Evolutionary conservation across 2,113 vertebrate species (phyloP).

Genomic region (Nothoprocta perdicaria): DNA sequence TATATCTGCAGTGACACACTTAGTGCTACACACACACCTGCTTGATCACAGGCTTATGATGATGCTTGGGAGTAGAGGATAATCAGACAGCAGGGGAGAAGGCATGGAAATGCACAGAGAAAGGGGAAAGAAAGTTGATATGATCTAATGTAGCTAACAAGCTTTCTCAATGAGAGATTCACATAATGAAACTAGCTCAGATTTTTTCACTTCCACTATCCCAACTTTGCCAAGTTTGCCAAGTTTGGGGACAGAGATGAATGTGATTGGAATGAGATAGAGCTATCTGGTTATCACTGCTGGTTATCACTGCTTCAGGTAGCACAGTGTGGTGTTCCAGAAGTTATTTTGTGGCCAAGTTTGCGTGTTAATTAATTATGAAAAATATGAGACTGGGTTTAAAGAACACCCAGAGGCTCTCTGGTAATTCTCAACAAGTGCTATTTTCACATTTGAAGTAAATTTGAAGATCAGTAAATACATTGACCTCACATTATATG

Average conservation of each 20-base stretch:
- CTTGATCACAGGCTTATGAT: neutral
- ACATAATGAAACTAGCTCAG: neutral
- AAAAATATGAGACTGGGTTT: neutral
- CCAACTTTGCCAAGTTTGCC: neutral
- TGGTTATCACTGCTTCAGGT: neutral
- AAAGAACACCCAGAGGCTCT: neutral
- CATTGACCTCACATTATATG: neutral
- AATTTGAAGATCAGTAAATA: neutral
- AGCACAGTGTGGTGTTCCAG: accelerated
- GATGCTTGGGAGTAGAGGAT: neutral
- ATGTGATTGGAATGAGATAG: neutral
- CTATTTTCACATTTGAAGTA: neutral
- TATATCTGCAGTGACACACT: neutral
- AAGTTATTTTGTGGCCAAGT: neutral
- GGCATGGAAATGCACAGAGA: neutral
- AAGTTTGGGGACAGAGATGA: neutral
- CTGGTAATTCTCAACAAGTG: neutral
- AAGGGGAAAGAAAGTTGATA: neutral
- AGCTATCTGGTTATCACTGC: neutral
- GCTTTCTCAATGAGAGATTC: neutral
- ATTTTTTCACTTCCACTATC: neutral
- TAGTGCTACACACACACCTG: neutral
- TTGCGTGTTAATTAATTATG: neutral
- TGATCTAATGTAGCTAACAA: neutral
- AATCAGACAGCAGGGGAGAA: neutral